phyloP scores from a whole-genome alignment of 2,113 vertebrate genomes.

The Castor canadensis region DNA sequence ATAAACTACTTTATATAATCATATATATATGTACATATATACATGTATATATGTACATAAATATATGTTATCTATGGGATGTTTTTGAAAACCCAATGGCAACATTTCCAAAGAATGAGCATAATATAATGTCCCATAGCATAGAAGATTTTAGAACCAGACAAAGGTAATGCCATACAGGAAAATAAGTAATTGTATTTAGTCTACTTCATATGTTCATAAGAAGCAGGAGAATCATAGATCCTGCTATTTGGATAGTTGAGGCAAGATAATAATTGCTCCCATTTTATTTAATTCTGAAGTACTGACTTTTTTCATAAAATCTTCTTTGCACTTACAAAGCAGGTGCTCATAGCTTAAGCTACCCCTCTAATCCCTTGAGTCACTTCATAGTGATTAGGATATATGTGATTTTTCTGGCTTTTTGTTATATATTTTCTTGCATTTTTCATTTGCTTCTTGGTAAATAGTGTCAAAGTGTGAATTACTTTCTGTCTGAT shows the following conservation, averaged over 20 bases:
- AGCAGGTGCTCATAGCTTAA: too few species aligned
- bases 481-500: neutral
- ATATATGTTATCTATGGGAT: neutral
- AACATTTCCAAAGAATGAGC: neutral
- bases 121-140: neutral
- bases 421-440: neutral
- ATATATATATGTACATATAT: neutral
- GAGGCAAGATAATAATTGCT: neutral
- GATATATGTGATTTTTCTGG: neutral
- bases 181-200: neutral
- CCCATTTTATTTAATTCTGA: neutral
- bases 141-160: neutral
- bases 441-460: neutral
- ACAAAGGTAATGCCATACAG: neutral
- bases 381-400: neutral
- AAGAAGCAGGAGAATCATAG: neutral
- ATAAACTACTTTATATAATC: too few species aligned
- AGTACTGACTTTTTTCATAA: neutral
- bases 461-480: neutral
- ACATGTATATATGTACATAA: too few species aligned
- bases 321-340: neutral
- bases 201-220: neutral
- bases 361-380: too few species aligned
- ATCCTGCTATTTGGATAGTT: neutral
- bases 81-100: neutral